Percentiles rank a stretch among this genome's conserved stretches.
Evolutionary conservation across 2,888 invertebrate genomes (phyloP).

Genomic region (Dynastes grantii): DNA sequence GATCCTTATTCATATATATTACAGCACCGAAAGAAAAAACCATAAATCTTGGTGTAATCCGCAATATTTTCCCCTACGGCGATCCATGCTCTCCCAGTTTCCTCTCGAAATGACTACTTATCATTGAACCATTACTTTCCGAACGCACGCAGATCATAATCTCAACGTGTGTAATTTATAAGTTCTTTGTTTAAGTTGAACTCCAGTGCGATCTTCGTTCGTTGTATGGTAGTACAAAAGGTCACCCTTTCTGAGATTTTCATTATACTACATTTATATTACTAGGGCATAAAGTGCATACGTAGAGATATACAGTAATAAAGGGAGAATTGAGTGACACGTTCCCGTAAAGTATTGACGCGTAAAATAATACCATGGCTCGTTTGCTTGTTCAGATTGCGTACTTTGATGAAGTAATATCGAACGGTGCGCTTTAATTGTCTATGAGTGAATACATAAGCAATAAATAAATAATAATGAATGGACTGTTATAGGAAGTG

Average conservation of each 20-base stretch:
- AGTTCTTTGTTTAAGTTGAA: conserved; percentile 16
- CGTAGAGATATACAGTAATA: neutral
- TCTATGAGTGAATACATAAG: neutral
- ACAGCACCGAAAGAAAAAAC: neutral
- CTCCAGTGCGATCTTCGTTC: neutral
- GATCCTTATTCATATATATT: too few species aligned
- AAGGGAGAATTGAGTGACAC: conserved; percentile 1
- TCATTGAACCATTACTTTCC: conserved; percentile 36
- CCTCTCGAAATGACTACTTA: conserved; percentile 28
- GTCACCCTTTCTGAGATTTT: conserved; percentile 7
- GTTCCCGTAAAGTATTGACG: conserved; percentile 11
- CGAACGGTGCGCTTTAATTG: neutral
- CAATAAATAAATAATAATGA: neutral
- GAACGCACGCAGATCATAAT: conserved; percentile 21
- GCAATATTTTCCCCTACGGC: conserved; percentile 16
- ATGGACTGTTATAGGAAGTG: neutral
- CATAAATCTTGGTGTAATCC: neutral
- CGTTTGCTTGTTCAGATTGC: conserved; percentile 10
- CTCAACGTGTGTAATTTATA: conserved; percentile 33
- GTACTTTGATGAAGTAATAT: neutral
- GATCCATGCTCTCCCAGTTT: neutral
- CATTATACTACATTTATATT: conserved; percentile 2
- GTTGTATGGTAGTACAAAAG: neutral
- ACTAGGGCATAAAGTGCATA: neutral
- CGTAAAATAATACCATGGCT: neutral